A percentile compares a stretch with the other conserved stretches of the same genome.
Evolutionary conservation across 2,888 invertebrate species (phyloP).

Genomic region (Ophion obscuratus): DNA sequence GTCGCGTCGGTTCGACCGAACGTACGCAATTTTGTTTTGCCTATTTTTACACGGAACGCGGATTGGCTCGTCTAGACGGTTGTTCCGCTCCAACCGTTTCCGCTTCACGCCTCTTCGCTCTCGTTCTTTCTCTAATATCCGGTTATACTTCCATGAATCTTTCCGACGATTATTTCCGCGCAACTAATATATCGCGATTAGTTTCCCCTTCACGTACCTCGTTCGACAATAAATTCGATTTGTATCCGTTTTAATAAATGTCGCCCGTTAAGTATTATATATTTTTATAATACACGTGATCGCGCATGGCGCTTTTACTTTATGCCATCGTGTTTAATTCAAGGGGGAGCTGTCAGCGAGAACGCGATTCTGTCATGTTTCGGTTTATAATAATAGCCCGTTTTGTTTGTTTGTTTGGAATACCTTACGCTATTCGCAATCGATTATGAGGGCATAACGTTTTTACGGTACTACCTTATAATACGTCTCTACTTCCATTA

Average conservation of each 20-base stretch:
- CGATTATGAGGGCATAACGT: constrained; percentile 11
- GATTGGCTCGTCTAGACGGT: constrained; percentile 17
- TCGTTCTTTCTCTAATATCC: not conserved
- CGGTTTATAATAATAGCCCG: not conserved
- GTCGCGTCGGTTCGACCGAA: constrained; percentile 76
- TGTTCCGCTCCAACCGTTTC: constrained; percentile 8
- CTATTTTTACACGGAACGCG: constrained; percentile 32
- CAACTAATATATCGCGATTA: constrained; percentile 19
- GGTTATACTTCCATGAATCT: not conserved
- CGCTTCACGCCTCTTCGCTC: not conserved
- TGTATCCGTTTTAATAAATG: constrained; percentile 39
- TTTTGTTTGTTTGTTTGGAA: not conserved
- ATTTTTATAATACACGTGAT: constrained; percentile 14
- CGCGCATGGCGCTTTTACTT: constrained; percentile 21
- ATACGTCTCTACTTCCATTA: constrained; percentile 45
- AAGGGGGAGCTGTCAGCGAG: constrained; percentile 41
- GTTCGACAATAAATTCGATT: constrained; percentile 64
- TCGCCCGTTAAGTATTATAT: constrained; percentile 24
- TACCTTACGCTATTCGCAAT: not conserved
- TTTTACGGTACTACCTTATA: constrained; percentile 29
- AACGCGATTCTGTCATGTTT: constrained; percentile 29
- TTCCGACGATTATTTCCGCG: constrained; percentile 16
- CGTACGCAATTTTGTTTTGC: constrained; percentile 61
- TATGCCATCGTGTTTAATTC: constrained; percentile 9
- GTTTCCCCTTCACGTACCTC: constrained; percentile 8